Evolutionary conservation across 2,888 invertebrate species (phyloP), one percentile per base, ranked within the genome.

Genomic region (Conus canariensis): DNA sequence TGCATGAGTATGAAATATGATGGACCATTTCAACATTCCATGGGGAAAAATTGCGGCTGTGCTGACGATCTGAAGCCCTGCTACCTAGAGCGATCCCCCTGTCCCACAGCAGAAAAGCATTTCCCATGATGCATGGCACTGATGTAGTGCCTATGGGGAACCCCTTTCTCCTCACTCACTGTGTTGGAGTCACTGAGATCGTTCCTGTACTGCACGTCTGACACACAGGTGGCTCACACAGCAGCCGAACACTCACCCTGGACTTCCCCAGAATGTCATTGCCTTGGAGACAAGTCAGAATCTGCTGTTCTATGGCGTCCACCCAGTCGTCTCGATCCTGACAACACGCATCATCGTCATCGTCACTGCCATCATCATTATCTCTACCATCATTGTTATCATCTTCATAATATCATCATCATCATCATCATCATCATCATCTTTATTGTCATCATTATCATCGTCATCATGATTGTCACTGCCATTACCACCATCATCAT

Each of bases 251-350:
- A 59, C 77, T 60, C 92, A 95, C 96, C 92, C 97, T 97, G 25
- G 96, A 96, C 94, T 97, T 97, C 92, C 96, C 96, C 74, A 88
- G 77, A 93, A 97, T 97, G 94, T 97, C 97, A 92, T 97, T 97
- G 90, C 96, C 96, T 96, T 99, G 99, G 91, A 99, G 97, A 93
- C 98, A 98, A 95, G 98, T 98, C 89, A 99, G 97, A 94, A 99
- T 99, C 97, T 99, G 99, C 96, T 99, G 98, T 93, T 99, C 99
- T 92, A 99, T 99, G 88, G 98, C 98, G 60, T 98, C 97, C 19
- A 99, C 99, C 99, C 99, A 99, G 94, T 98, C 98, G 96, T 22
- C 70, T 8, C 22, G 7, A 70, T 22, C 70, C 16, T 70, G 22
- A 70, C 19, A 10, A 70, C 70, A 14, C 1, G 7, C 70, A 70